Evolutionary conservation across 2,113 vertebrate species (phyloP), one percentile per base, ranked within the genome.

Genomic region (Bagarius yarrelli): DNA sequence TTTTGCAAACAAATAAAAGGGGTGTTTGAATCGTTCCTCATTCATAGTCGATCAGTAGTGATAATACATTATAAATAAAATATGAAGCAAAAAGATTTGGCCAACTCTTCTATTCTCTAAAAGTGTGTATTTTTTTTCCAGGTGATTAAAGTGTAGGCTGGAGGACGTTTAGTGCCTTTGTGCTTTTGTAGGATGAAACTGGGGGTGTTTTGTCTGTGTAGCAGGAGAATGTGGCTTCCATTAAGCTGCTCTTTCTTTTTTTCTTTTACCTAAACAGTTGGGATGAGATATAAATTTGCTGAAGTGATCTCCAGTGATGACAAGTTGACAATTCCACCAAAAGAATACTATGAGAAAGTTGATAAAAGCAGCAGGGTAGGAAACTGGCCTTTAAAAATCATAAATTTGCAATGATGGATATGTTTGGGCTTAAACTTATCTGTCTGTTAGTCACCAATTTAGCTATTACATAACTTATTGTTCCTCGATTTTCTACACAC

Each of bases 151-250:
- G 74, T 44, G 74, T 61, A 76, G 55, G 74, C 56, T 76, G 34
- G 57, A 61, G 47, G 47, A 57, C 12, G n/a, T 76, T 40, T 47
- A 59, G 56, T 76, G 74, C 34, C 56, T 60, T 47, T 61, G 56
- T 60, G 74, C 74, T 44, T 30, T n/a, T 44, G 23, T 76, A 44
- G 55, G 73, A 25, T 76, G 74, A 30, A n/a, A 76, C 25, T 30
- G 74, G 36, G 27, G 25, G 27, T 8, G 57, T 25, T 52, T 76
- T 47, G 44, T 75, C 55, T 75, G 21, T 25, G 73, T 25, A 75
- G 73, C 34, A 25, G 21, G 32, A 59, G 55, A 75, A 40, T 5
- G 73, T 59, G 56, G 36, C 21, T 23, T 57, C n/a, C n/a, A 12
- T 8, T 59, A 19, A 25, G 23, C 23, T 16, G 8, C n/a, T 19